A percentile compares a stretch with the other conserved stretches of the same genome.
Evolutionary conservation across 1,140 invertebrate genomes (phyloP).

Genomic region (Batillaria attramentaria): DNA sequence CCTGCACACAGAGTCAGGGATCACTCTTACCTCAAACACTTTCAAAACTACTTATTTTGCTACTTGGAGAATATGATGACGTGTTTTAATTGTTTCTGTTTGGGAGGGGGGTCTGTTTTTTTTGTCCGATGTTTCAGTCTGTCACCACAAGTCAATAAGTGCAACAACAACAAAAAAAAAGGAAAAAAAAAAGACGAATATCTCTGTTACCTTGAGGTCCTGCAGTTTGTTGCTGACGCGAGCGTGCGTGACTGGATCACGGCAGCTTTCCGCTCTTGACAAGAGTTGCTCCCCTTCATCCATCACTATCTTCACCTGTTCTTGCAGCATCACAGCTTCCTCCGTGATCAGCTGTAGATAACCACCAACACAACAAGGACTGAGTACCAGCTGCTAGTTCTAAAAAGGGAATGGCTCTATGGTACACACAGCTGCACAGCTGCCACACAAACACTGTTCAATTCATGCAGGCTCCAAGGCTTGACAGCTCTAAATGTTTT

Average conservation of each 20-base stretch:
- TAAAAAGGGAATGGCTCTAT: not conserved
- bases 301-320: slow-evolving; percentile 38
- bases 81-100: no score
- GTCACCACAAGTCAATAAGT: no score
- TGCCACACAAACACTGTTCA: not conserved
- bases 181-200: no score
- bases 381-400: no score
- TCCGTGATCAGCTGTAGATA: slow-evolving; percentile 37
- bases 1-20: not conserved
- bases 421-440: not conserved
- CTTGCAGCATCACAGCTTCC: slow-evolving; percentile 32
- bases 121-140: no score
- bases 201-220: slow-evolving; percentile 54
- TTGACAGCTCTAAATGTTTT: no score
- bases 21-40: no score
- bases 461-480: no score
- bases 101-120: no score
- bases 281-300: slow-evolving; percentile 44
- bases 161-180: no score
- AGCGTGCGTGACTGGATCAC: slow-evolving; percentile 41
- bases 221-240: slow-evolving; percentile 45
- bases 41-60: no score
- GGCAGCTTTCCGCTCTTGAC: slow-evolving; percentile 36
- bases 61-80: no score
- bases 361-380: not conserved